phyloP scores from a whole-genome alignment of 2,888 invertebrate species.

The Cheilosia grossa region DNA sequence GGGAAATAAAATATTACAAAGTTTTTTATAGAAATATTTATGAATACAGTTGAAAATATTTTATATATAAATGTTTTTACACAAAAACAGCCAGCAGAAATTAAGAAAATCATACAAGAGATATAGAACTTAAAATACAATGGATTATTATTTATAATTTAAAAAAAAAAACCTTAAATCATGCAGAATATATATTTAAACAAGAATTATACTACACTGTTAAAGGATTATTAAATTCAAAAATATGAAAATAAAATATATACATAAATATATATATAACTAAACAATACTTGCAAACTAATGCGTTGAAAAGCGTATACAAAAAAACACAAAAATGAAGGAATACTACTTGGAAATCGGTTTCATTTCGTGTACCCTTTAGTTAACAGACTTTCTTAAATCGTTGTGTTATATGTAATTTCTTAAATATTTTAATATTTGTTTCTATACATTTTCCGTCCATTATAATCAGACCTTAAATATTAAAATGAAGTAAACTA shows the following conservation, averaged over 20 bases:
- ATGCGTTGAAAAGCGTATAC: constrained; percentile 8
- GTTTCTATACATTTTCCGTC: constrained; percentile 80
- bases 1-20: constrained; percentile 59
- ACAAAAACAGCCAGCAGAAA: constrained; percentile 64
- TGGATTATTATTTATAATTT: constrained; percentile 50
- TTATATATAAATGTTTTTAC: constrained; percentile 74
- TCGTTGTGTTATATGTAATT: constrained; percentile 12
- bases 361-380: constrained; percentile 64
- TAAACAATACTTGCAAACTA: constrained; percentile 26
- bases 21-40: constrained; percentile 73
- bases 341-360: constrained; percentile 57
- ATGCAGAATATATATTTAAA: constrained; percentile 44
- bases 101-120: constrained; percentile 34
- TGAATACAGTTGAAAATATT: constrained; percentile 72
- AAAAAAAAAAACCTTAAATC: constrained; percentile 30
- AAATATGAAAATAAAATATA: background rate
- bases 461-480: constrained; percentile 83
- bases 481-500: constrained; percentile 57
- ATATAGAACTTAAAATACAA: constrained; percentile 34
- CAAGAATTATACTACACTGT: constrained; percentile 45
- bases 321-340: constrained; percentile 25
- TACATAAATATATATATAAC: constrained; percentile 1
- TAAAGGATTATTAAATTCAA: constrained; percentile 38
- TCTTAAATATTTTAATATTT: constrained; percentile 18
- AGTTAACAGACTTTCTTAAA: constrained; percentile 21